Evolutionary conservation across 1,140 invertebrate species (phyloP).

Genomic region (Lepidotrigona ventralis): DNA sequence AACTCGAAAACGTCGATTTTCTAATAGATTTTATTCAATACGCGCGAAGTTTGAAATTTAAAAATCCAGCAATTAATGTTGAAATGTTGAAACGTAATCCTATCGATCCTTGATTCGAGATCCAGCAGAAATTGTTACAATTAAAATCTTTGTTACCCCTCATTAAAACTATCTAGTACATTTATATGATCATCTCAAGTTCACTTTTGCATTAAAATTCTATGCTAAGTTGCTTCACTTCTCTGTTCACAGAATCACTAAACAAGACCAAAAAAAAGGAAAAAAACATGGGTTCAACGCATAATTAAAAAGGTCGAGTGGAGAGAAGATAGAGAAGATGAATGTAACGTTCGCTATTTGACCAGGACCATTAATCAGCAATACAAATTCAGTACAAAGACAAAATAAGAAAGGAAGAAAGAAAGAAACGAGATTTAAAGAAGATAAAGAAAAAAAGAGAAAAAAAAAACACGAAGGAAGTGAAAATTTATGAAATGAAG

Average conservation of each 20-base stretch:
- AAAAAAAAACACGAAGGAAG: neutral
- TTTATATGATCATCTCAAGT: neutral
- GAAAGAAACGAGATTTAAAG: neutral
- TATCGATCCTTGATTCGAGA: too few species aligned
- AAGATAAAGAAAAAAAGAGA: neutral
- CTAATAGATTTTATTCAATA: neutral
- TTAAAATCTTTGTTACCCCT: too few species aligned
- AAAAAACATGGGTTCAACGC: slow-evolving; percentile 6
- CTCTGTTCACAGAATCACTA: slow-evolving; percentile 28
- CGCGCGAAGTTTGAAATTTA: too few species aligned
- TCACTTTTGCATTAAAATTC: neutral
- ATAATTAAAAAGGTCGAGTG: neutral
- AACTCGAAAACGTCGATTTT: neutral
- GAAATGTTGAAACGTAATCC: too few species aligned
- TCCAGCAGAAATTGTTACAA: too few species aligned
- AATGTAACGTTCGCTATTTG: slow-evolving; percentile 6
- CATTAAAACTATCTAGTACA: too few species aligned
- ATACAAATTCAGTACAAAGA: slow-evolving; percentile 43
- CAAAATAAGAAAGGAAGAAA: too few species aligned
- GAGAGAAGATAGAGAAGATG: neutral
- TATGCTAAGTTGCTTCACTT: neutral
- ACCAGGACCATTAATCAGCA: slow-evolving; percentile 35
- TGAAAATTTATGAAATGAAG: too few species aligned
- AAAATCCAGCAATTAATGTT: too few species aligned
- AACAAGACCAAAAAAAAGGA: neutral